These are phyloP conservation scores for Ochotona princeps DNA, from an alignment of 2,113 vertebrate species.

Conservation along the genomic window DNA sequence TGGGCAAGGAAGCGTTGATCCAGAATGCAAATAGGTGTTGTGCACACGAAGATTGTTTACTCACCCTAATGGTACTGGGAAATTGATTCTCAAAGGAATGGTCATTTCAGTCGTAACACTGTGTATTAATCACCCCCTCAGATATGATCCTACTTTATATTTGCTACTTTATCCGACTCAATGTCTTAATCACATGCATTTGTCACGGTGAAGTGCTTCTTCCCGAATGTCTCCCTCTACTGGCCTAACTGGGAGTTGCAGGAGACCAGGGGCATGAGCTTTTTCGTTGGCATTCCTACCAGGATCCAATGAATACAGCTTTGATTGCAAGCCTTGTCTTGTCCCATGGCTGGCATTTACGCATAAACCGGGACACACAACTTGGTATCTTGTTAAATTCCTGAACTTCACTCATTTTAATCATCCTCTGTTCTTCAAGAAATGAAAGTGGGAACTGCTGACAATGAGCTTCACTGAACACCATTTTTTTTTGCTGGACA, in stretches of 20 bases:
- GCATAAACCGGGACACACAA: neutral
- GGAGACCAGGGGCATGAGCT: neutral
- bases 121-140: neutral
- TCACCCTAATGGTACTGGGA: neutral
- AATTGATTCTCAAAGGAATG: neutral
- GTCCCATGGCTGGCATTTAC: neutral
- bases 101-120: constrained; percentile 1
- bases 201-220: neutral
- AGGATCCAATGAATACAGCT: neutral
- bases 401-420: neutral
- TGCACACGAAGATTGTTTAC: neutral
- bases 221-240: constrained; percentile 21
- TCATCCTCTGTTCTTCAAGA: neutral
- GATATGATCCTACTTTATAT: neutral
- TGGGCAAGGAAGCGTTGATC: neutral
- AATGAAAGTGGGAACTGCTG: neutral
- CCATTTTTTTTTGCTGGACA: neutral
- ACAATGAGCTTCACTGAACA: neutral
- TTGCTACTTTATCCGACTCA: neutral
- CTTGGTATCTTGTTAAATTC: neutral
- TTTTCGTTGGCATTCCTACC: neutral
- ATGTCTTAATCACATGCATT: neutral
- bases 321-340: neutral
- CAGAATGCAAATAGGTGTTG: neutral
- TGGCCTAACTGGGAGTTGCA: neutral